Evolutionary conservation across 2,797 vertebrate genomes (phyloP).

Genomic region (Podarcis siculus): DNA sequence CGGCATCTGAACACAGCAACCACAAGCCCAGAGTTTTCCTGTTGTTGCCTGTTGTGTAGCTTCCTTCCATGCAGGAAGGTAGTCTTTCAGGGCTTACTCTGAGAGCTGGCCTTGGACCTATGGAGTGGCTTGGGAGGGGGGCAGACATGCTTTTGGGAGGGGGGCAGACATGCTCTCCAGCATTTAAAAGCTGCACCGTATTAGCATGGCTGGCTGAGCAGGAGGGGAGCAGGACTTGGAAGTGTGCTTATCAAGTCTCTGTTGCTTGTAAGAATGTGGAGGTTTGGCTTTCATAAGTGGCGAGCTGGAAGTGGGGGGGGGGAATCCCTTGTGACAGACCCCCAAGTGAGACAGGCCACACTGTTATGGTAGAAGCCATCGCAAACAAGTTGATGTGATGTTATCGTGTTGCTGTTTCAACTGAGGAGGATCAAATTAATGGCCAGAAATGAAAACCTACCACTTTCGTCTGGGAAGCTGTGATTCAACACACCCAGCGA

Average conservation of each 20-base stretch:
- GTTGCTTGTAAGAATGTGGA: constrained; percentile 54
- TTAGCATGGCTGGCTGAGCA: background rate
- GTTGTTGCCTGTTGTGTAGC: background rate
- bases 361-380: constrained; percentile 57
- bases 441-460: constrained; percentile 75
- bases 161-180: background rate
- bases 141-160: too few relatives aligned
- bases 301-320: constrained; percentile 50
- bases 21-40: too few relatives aligned
- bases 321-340: constrained; percentile 48
- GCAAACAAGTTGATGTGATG: constrained; percentile 68
- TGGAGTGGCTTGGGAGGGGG: background rate
- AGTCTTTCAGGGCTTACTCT: background rate
- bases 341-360: constrained; percentile 61
- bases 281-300: constrained; percentile 61
- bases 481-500: constrained; percentile 60
- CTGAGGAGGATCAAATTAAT: constrained; percentile 75
- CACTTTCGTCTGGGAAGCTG: constrained; percentile 69
- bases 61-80: background rate
- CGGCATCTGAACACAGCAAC: background rate
- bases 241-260: constrained; percentile 36
- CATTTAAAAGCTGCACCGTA: background rate
- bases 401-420: constrained; percentile 78
- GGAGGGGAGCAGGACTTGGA: background rate
- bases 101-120: background rate